Evolutionary conservation across 2,797 vertebrate species (phyloP), one percentile per base, ranked within the genome.

Genomic region (Austrolebias charrua): DNA sequence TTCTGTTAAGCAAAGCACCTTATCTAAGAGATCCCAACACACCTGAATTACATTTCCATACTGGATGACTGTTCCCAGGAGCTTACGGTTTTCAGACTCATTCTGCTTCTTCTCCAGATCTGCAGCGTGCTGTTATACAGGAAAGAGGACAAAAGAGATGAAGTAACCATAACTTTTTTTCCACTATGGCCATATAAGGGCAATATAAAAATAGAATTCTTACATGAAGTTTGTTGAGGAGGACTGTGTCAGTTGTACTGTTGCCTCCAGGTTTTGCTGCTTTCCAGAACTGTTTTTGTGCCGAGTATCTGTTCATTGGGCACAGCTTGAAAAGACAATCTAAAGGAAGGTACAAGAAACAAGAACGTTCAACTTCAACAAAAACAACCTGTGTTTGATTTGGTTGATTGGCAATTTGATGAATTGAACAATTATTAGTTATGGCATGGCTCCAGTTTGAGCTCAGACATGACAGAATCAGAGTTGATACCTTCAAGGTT

Each of bases 221-320:
- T 84, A 98, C 97, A 0, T 98, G 97, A 66, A 98, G 88, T 67
- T 98, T 99, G 76, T 92, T 98, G 69, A 99, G 95, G 4, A 98
- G 93, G 46, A 98, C 92, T 0, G 96, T 94, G 53, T 99, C 97
- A 0, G 97, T 98, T 0, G 97, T 98, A 88, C 90, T 98, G 91
- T 96, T 98, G 35, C 95, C 95, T 33, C 96, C 97, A 0, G 97
- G 97, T 78, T 98, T 98, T 1, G 97, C 97, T 0, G 97, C 97
- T 68, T 99, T 99, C 97, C 97, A 98, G 89, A 99, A 99, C 88
- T 99, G 97, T 87, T 99, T 99, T 80, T 99, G 97, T 56, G 97
- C 97, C 0, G 97, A 98, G 83, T 98, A 99, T 85, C 97, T 93
- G 89, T 97, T 99, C 97, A 98, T 99, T 42, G 97, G 97, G 86